These are phyloP conservation scores for Galbula dea DNA, from an alignment of 2,113 vertebrate genomes.

Conservation along the genomic window DNA sequence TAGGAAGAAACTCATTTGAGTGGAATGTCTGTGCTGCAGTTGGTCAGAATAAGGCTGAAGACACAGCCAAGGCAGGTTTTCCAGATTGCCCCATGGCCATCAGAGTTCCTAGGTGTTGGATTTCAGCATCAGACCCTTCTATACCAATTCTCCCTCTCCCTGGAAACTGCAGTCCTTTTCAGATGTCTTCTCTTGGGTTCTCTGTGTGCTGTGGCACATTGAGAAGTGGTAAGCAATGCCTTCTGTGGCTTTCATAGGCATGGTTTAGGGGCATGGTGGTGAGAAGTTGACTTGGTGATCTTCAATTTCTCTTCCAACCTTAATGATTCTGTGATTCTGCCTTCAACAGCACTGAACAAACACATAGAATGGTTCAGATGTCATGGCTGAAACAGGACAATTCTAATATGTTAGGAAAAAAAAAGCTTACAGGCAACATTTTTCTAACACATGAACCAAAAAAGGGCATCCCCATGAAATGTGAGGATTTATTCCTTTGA, in stretches of 20 bases:
- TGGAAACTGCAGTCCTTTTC: neutral
- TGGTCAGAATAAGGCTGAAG: neutral
- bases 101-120: neutral
- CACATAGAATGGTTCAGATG: neutral
- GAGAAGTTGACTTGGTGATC: no score
- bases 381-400: constrained; percentile 16
- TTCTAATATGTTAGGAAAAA: neutral
- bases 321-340: no score
- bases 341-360: neutral
- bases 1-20: constrained; percentile 41
- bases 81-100: neutral
- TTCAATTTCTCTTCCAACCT: no score
- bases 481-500: neutral
- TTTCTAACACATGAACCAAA: neutral
- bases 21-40: constrained; percentile 42
- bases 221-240: neutral
- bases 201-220: neutral
- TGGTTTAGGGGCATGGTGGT: neutral
- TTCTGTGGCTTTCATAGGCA: neutral
- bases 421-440: neutral
- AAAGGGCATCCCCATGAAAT: neutral
- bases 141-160: accelerated
- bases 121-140: neutral
- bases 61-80: neutral
- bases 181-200: neutral